phyloP scores from a whole-genome alignment of 2,797 vertebrate genomes.

The Lates japonicus region DNA sequence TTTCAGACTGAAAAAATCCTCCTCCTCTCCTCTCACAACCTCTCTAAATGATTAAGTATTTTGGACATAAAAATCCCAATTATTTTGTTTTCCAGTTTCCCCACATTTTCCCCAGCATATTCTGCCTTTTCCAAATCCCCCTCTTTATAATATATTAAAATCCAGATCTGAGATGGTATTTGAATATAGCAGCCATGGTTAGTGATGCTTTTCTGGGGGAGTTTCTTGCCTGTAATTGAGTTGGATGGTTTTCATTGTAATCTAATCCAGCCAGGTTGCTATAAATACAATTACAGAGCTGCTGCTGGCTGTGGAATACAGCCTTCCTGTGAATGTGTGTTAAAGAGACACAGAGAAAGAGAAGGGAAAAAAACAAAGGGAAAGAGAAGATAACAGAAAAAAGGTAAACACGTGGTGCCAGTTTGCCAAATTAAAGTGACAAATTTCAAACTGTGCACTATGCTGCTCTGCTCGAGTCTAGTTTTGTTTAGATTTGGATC shows the following conservation, averaged over 20 bases:
- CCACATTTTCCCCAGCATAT: not conserved
- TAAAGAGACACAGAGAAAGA: not conserved
- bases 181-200: not conserved
- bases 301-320: slow-evolving; percentile 22
- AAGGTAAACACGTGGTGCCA: too few species aligned
- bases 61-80: not conserved
- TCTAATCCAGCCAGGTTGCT: slow-evolving; percentile 41
- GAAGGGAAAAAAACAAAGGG: too few species aligned
- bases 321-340: not conserved
- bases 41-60: not conserved
- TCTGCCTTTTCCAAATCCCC: too few species aligned
- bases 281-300: slow-evolving; percentile 46
- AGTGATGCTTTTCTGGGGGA: slow-evolving; percentile 13
- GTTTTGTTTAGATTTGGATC: slow-evolving; percentile 15
- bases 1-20: not conserved
- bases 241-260: slow-evolving; percentile 43
- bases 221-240: slow-evolving; percentile 21
- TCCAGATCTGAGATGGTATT: slow-evolving; percentile 6
- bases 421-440: too few species aligned
- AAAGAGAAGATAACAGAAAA: too few species aligned
- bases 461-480: not conserved
- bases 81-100: not conserved
- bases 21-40: not conserved
- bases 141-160: not conserved
- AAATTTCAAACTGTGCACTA: too few species aligned